phyloP scores from a whole-genome alignment of 1,140 invertebrate species.

The Schlechtendalia chinensis region DNA sequence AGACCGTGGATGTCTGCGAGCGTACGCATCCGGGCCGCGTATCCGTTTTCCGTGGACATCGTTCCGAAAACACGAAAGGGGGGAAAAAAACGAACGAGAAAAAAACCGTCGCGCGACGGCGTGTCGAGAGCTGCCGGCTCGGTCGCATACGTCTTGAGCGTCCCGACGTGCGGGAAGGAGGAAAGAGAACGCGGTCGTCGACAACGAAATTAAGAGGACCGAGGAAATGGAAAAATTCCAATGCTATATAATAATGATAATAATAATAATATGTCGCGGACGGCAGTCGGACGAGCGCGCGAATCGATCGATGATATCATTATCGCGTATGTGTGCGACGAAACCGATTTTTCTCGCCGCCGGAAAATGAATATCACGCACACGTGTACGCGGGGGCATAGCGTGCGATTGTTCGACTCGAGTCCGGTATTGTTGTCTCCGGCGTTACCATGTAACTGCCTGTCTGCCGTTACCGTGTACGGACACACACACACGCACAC shows the following conservation, averaged over 20 bases:
- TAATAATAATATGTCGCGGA: background rate
- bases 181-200: no score
- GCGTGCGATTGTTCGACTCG: background rate
- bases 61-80: no score
- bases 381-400: background rate
- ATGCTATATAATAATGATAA: background rate
- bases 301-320: background rate
- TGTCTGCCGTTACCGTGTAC: background rate
- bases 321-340: no score
- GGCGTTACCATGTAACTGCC: no score
- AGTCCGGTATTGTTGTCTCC: conserved; percentile 37
- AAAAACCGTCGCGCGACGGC: no score
- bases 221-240: background rate
- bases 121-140: no score
- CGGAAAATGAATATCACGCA: conserved; percentile 11
- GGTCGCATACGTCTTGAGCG: no score
- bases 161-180: no score
- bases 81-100: no score
- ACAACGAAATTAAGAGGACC: background rate
- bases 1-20: no score
- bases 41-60: no score
- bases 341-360: conserved; percentile 28
- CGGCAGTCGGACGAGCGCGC: background rate
- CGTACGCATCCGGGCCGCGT: no score
- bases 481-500: background rate